Evolutionary conservation across 2,113 vertebrate species (phyloP).

Genomic region (Gavialis gangeticus): DNA sequence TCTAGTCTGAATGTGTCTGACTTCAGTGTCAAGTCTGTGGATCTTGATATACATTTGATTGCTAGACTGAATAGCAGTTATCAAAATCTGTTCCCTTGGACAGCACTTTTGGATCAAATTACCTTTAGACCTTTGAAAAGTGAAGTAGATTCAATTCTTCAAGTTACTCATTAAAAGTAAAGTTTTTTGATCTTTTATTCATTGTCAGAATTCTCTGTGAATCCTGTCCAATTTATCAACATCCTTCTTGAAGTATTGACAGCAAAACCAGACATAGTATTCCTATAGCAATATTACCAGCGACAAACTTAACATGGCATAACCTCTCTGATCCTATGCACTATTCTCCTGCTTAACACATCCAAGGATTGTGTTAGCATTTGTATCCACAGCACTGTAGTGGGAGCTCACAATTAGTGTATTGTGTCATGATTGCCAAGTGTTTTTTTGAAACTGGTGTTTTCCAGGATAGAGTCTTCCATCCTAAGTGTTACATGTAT

Average conservation of each 20-base stretch:
- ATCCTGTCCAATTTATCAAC: background rate
- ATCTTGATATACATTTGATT: background rate
- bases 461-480: background rate
- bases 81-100: background rate
- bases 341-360: background rate
- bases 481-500: background rate
- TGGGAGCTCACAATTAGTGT: background rate
- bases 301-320: background rate
- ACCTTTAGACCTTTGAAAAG: background rate
- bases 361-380: background rate
- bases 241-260: background rate
- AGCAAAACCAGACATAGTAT: background rate
- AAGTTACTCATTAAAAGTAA: background rate
- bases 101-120: background rate
- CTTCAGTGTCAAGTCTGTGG: background rate
- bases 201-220: slow-evolving; percentile 8
- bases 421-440: background rate
- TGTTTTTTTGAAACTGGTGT: background rate
- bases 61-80: background rate
- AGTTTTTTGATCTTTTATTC: slow-evolving; percentile 21
- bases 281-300: background rate
- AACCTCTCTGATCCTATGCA: background rate
- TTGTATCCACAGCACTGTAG: background rate
- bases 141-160: slow-evolving; percentile 35
- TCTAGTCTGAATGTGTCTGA: background rate